Conservation (phyloP, 2,888 invertebrate genomes). For the Chironomus tentans region DNA sequence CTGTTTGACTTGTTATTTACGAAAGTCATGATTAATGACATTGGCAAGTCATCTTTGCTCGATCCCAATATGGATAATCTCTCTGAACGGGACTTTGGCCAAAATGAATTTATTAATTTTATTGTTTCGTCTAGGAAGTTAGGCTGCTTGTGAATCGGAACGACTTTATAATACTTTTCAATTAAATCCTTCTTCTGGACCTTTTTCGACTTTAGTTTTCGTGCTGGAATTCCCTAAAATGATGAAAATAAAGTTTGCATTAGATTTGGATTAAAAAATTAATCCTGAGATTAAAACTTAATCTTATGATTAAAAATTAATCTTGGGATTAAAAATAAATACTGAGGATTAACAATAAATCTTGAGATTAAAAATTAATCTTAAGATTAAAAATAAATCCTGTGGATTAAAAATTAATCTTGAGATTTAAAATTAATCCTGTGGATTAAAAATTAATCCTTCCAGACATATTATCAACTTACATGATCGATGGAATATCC, state of each 20-base stretch:
- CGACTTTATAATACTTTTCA: slow-evolving; percentile 42
- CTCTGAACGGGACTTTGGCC: slow-evolving; percentile 74
- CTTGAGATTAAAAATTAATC: no score
- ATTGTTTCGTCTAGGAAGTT: slow-evolving; percentile 64
- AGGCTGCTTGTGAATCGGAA: slow-evolving; percentile 63
- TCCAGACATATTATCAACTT: background rate
- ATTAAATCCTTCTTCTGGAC: background rate
- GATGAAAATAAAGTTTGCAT: no score
- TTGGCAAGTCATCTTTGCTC: slow-evolving; percentile 63
- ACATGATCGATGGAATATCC: slow-evolving; percentile 11
- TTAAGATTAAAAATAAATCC: no score
- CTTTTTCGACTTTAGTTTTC: background rate
- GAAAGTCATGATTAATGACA: slow-evolving; percentile 56
- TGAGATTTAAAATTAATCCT: no score
- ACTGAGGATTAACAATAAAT: no score
- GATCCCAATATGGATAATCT: slow-evolving; percentile 63
- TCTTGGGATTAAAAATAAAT: no score
- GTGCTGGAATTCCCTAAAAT: slow-evolving; percentile 4
- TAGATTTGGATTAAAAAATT: no score
- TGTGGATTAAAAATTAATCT: no score
- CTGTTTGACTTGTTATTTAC: slow-evolving; percentile 34
- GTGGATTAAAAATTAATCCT: no score
- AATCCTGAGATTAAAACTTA: background rate
- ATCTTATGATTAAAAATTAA: background rate
- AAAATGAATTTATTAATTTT: slow-evolving; percentile 72